A percentile compares a stretch with the other conserved stretches of the same genome.
phyloP scores from a whole-genome alignment of 2,888 invertebrate species.

The Xylota sylvarum region DNA sequence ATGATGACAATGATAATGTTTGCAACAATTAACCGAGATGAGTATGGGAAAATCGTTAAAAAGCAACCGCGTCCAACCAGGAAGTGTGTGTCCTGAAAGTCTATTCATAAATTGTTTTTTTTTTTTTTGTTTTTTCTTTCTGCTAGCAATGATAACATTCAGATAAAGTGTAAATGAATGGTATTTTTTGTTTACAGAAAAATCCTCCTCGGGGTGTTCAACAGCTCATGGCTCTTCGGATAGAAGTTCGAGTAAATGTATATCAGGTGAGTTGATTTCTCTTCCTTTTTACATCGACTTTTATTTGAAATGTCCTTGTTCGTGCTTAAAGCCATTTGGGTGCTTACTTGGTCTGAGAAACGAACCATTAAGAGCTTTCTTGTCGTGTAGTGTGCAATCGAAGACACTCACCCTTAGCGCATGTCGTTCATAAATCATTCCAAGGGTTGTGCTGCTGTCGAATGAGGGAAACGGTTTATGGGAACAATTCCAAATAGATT shows the following conservation, averaged over 20 bases:
- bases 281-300: constrained; percentile 1
- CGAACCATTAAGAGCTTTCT: constrained; percentile 69
- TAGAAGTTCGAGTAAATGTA: constrained; percentile 82
- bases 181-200: constrained; percentile 80
- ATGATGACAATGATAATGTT: constrained; percentile 71
- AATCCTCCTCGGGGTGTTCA: constrained; percentile 83
- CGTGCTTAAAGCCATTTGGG: constrained; percentile 48
- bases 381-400: constrained; percentile 50
- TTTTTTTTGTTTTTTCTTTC: constrained; percentile 2
- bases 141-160: constrained; percentile 13
- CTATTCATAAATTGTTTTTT: neutral
- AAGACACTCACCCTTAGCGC: constrained; percentile 79
- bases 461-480: constrained; percentile 61
- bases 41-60: constrained; percentile 53
- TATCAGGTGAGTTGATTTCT: constrained; percentile 80
- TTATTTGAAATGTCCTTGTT: constrained; percentile 1
- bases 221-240: constrained; percentile 80
- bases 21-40: constrained; percentile 61
- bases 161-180: constrained; percentile 30
- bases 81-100: constrained; percentile 57
- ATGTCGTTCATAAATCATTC: constrained; percentile 75
- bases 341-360: constrained; percentile 47
- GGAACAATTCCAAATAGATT: constrained; percentile 18
- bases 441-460: constrained; percentile 78
- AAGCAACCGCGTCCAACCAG: constrained; percentile 57